Conservation (phyloP, 2,113 vertebrate genomes). For the Paedocypris sp. region DNA sequence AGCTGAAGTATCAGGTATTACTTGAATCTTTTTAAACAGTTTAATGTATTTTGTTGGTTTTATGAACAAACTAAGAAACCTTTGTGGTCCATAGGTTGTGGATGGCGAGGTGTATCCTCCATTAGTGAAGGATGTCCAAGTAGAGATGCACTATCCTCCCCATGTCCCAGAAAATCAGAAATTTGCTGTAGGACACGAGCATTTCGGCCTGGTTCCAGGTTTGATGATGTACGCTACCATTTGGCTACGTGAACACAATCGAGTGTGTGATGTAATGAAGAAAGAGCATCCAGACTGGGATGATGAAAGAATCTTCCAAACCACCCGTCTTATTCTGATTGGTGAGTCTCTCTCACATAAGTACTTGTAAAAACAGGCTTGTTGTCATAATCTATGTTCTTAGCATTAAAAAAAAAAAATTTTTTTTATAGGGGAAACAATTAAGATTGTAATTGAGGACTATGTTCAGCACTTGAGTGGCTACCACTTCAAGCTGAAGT, state of each 20-base stretch:
- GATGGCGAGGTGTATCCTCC: slow-evolving; percentile 88
- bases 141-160: slow-evolving; percentile 85
- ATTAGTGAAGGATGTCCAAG: slow-evolving; percentile 74
- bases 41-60: neutral
- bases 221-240: slow-evolving; percentile 95
- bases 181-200: slow-evolving; percentile 89
- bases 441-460: slow-evolving; percentile 97
- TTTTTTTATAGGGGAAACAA: slow-evolving; percentile 78
- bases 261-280: slow-evolving; percentile 82
- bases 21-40: neutral
- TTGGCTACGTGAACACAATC: slow-evolving; percentile 92
- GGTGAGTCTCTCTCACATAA: slow-evolving; percentile 62
- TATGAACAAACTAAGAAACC: neutral
- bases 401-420: neutral
- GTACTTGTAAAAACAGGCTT: neutral
- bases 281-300: slow-evolving; percentile 84
- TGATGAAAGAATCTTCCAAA: slow-evolving; percentile 88
- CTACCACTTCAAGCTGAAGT: slow-evolving; percentile 93
- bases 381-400: too few relatives aligned
- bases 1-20: slow-evolving; percentile 75
- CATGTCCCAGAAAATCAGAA: slow-evolving; percentile 70
- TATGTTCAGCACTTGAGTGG: slow-evolving; percentile 95
- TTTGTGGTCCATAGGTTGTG: slow-evolving; percentile 56
- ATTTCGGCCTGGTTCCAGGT: slow-evolving; percentile 87
- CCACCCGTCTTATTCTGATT: slow-evolving; percentile 78